A percentile compares a stretch with the other conserved stretches of the same genome.
Conservation (phyloP, 30 jellyfish, hydroid and myxozoan genomes). For the Hydractinia echinata region DNA sequence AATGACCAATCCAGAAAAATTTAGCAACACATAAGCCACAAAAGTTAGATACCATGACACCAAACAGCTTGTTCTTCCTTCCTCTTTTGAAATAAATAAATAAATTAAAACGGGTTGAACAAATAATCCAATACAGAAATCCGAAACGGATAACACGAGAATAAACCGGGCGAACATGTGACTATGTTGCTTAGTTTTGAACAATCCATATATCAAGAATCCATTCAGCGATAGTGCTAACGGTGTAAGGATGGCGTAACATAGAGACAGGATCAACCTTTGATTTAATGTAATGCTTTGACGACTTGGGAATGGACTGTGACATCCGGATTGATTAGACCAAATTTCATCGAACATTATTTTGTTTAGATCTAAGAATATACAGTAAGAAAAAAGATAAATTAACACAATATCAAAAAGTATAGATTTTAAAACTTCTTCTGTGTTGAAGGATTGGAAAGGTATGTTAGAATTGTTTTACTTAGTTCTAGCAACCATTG, state of each 20-base stretch:
- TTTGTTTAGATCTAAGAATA: no score
- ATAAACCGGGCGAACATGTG: constrained; percentile 14
- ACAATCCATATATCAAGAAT: constrained; percentile 21
- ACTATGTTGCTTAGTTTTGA: constrained; percentile 19
- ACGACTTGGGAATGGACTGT: constrained; percentile 25
- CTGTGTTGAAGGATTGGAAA: no score
- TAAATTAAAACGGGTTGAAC: constrained; percentile 13
- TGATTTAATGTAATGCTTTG: neutral
- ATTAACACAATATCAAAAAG: no score
- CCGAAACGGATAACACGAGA: constrained; percentile 9
- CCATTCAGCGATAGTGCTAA: constrained; percentile 7
- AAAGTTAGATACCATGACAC: constrained; percentile 10
- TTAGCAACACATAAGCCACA: constrained; percentile 7
- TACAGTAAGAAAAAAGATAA: no score
- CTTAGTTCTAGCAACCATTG: no score
- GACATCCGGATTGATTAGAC: neutral
- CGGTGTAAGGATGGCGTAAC: constrained; percentile 9
- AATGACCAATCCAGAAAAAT: constrained; percentile 18
- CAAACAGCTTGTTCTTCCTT: neutral
- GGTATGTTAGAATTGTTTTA: no score
- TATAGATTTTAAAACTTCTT: no score
- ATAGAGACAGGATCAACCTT: neutral
- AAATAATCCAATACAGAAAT: constrained; percentile 12
- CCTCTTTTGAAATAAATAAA: neutral
- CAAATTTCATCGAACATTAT: neutral